Conservation (phyloP, 2,113 vertebrate species). For the Brachyistius frenatus region DNA sequence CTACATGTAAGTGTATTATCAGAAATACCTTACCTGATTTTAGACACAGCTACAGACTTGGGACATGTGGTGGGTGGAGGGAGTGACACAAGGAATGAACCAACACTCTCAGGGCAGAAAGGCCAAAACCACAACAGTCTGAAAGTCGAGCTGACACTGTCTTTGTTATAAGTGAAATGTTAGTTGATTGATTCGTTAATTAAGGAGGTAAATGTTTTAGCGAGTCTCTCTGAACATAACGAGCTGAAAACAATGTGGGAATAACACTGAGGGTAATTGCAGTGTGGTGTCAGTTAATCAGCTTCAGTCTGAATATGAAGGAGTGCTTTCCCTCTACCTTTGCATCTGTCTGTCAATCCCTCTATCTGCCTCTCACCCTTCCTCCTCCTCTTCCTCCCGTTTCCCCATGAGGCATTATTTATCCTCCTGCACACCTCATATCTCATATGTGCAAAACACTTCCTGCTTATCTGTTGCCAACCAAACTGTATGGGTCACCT, state of each 20-base stretch:
- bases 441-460: not conserved
- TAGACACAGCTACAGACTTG: no score
- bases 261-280: not conserved
- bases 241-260: not conserved
- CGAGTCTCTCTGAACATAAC: no score
- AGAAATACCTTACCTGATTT: no score
- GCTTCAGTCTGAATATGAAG: not conserved
- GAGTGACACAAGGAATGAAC: no score
- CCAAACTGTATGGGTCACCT: slow-evolving; percentile 15
- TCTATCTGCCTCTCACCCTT: not conserved
- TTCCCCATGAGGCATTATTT: not conserved
- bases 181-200: not conserved
- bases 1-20: no score
- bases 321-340: not conserved
- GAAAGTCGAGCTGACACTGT: no score
- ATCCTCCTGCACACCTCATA: slow-evolving; percentile 14
- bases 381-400: not conserved
- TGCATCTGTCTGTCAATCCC: not conserved
- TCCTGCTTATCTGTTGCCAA: not conserved
- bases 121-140: no score
- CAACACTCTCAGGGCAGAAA: no score
- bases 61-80: no score
- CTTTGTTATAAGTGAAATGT: not conserved
- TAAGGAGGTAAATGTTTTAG: not conserved
- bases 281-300: slow-evolving; percentile 4